These are phyloP conservation scores for Mus musculus DNA, from an alignment of 2,113 vertebrate genomes.

Conservation along the genomic window GRCm39 chrX:139493001-139493500, in stretches of 20 bases:
- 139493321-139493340: background rate
- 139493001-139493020: background rate
- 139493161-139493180: conserved; percentile 1
- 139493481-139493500: conserved; percentile 35
- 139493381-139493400: background rate
- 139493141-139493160: background rate
- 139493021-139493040: conserved; percentile 22
- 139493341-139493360: background rate
- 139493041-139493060: background rate
- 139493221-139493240: background rate
- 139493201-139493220: conserved; percentile 44
- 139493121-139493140: conserved; percentile 45
- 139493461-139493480: conserved; percentile 42
- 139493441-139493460: background rate
- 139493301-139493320: conserved; percentile 1
- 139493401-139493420: background rate
- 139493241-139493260: background rate
- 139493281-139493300: conserved; percentile 38
- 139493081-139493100: background rate
- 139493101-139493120: conserved; percentile 17
- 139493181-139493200: conserved; percentile 35
- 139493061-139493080: conserved; percentile 22
- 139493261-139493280: conserved; percentile 38
- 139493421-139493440: background rate
- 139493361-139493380: background rate